Evolutionary conservation across 1,140 invertebrate genomes (phyloP), one percentile per base, ranked within the genome.

Genomic region (Pseudobourletiella spinata): DNA sequence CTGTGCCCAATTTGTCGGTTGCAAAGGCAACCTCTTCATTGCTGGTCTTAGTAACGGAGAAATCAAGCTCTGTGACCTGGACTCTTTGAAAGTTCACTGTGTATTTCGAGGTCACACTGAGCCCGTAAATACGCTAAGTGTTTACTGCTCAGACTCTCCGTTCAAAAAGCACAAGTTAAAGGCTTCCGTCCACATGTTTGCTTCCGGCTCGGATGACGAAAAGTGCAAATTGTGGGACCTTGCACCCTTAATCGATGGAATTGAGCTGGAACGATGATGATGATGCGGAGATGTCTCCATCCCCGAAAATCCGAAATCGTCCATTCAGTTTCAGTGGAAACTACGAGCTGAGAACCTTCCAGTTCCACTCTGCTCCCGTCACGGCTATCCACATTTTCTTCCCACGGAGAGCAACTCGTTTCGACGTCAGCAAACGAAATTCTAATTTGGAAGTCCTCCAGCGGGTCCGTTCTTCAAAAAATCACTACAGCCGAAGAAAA

Each of bases 171-270:
- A 8, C n/a, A 39, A 39, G 32, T 39, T 39, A 39, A 8, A 39
- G n/a, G 6, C 6, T 46, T 4, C 6, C 6, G 22, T 8, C 8
- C 44, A 46, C 14, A 44, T 59, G 22, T 66, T 73, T 35, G 52
- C 69, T 14, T 69, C 72, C 11, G 61, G 78, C 1, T 78, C 76
- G 18, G 75, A 79, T 69, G 76, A 80, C 70, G 75, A 77, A 30
- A 78, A 76, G 24, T 78, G 79, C 1, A 80, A 79, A 72, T 73
- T 81, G 24, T 81, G 79, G 78, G 74, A 78, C 63, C 67, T 79
- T 22, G 55, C 59, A 55, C 18, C 46, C 6, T 57, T 67, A 1
- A 32, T 69, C 28, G 48, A 65, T 22, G 59, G 63, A 57, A 57
- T 65, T 15, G 63, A 70, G 43, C 22, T 16, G 4, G 39, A 51